Evolutionary conservation across 2,797 vertebrate genomes (phyloP), one percentile per base, ranked within the genome.

Genomic region (Bradypodion pumilum): DNA sequence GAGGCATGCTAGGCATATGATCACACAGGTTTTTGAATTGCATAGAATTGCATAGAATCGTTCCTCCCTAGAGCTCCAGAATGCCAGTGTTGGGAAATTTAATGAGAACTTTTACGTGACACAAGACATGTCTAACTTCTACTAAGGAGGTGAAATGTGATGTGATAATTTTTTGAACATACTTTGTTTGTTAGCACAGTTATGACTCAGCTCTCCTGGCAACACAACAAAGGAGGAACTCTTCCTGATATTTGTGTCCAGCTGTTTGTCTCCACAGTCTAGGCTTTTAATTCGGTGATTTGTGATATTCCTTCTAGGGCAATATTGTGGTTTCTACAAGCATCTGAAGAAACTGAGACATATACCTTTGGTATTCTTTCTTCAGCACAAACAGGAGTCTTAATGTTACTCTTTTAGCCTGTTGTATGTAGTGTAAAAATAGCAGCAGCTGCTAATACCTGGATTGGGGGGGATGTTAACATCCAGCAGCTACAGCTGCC

Each of bases 121-220:
- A 16, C 63, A 59, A 77, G 74, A 42, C 60, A 69, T 60, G 29
- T 83, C 65, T 37, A 68, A 7, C 75, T 59, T 56, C 46, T 69
- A 83, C 65, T 69, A 76, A 56, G 7, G 73, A 68, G 46, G 62
- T 69, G 74, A 37, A 68, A 77, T 83, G 74, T 69, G 49, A 83
- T 69, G 82, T 83, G 63, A 68, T 69, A 69, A 76, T 81, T 81
- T 69, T 81, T 63, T 76, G 37, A 81, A 87, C 68, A 66, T 81
- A 46, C 56, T 81, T 81, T 78, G 63, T 82, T 79, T 79, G 75
- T 75, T 68, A 78, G 25, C 0, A 0, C 59, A 87, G n/a, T 59
- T 81, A 86, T 86, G n/a, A 65, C 65, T 73, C 62, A 37, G 63
- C 62, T 79, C 13, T 79, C 6, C 1, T 81, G 56, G 40, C 81